Evolutionary conservation across 2,113 vertebrate genomes (phyloP).

Genomic region (Ascaphus truei): DNA sequence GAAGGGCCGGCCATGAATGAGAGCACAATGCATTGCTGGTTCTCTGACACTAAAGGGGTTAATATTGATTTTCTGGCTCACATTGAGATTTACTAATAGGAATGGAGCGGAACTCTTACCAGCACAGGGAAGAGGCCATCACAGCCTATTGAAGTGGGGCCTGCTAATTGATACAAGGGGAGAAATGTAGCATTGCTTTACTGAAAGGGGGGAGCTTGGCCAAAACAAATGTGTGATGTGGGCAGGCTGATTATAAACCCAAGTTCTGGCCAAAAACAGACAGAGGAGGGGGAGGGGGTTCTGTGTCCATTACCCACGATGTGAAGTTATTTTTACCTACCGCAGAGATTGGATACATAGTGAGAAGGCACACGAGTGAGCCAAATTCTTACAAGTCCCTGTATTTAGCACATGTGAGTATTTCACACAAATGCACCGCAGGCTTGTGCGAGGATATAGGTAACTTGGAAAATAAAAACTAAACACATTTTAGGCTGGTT

Average conservation of each 20-base stretch:
- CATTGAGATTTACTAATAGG: no score
- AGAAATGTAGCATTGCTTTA: neutral
- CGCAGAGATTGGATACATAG: constrained; percentile 13
- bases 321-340: constrained; percentile 35
- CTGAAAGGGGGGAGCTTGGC: neutral
- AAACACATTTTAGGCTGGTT: constrained; percentile 15
- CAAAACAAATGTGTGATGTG: constrained; percentile 22
- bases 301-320: constrained; percentile 16
- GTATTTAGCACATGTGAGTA: constrained; percentile 27
- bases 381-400: constrained; percentile 23
- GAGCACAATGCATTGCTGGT: no score
- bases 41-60: no score
- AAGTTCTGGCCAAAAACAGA: neutral
- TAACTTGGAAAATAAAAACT: constrained; percentile 4
- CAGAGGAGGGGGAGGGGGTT: neutral
- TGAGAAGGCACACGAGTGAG: neutral
- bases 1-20: no score
- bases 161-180: neutral
- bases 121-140: neutral
- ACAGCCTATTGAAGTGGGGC: neutral
- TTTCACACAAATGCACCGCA: constrained; percentile 11
- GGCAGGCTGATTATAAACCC: neutral
- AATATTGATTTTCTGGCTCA: no score
- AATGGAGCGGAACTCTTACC: neutral
- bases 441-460: neutral